Conservation (phyloP, 2,113 vertebrate species). For the Meriones unguiculatus region DNA sequence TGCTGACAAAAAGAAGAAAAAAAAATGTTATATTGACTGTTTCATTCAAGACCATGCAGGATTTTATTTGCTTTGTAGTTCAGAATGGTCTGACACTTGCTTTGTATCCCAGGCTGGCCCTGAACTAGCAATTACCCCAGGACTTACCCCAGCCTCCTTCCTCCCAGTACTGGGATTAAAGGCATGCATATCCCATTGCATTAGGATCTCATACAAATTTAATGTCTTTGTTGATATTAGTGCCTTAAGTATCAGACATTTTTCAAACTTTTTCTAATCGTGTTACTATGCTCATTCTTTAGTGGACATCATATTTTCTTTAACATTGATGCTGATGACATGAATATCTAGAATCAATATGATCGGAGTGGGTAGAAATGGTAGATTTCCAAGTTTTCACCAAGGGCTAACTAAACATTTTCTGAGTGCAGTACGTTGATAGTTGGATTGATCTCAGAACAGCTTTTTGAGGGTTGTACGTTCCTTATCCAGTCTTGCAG, state of each 20-base stretch:
- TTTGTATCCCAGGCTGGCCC: background rate
- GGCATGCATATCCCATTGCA: background rate
- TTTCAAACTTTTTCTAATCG: background rate
- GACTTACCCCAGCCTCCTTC: background rate
- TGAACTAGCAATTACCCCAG: background rate
- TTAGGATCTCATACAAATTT: background rate
- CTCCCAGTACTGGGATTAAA: background rate
- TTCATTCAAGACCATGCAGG: background rate
- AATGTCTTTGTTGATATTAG: background rate
- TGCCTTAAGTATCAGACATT: background rate
- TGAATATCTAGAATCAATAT: background rate
- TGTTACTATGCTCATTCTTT: background rate
- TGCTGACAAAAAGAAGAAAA: constrained; percentile 87
- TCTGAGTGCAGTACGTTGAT: background rate
- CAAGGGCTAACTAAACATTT: background rate
- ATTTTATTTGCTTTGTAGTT: background rate
- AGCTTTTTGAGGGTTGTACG: background rate
- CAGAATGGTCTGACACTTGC: background rate
- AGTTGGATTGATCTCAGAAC: background rate
- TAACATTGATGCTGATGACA: background rate
- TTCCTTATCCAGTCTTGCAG: background rate
- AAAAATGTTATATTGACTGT: background rate
- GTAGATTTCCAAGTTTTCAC: background rate
- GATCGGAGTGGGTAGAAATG: too few relatives aligned
- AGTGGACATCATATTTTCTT: background rate